Evolutionary conservation across 2,113 vertebrate species (phyloP), one percentile per base, ranked within the genome.

Genomic region (Phrynosoma platyrhinos): DNA sequence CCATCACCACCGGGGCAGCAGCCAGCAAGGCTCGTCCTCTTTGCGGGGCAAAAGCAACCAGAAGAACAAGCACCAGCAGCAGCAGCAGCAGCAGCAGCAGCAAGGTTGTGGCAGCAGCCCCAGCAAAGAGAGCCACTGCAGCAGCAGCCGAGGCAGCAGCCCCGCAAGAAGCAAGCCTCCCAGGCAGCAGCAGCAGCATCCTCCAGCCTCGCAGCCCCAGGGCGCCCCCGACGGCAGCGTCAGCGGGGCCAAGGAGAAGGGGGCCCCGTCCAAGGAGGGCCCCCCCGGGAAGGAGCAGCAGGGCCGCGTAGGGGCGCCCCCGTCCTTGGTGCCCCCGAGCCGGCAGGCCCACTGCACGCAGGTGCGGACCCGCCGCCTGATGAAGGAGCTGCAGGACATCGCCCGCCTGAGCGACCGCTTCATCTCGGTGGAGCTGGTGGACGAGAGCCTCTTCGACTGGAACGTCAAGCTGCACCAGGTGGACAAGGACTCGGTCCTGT

Each of bases 351-450:
- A 99, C 96, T 98, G 99, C 97, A 98, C 98, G 92, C 98, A 99
- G 96, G 99, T 99, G 92, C 97, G 99, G 96, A 99, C 98, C 95
- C 97, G 98, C 89, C 95, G 99, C 89, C 97, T 99, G 95, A 99
- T 99, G 99, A 99, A 99, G 97, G 98, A 99, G 97, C 98, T 99
- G 90, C 98, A 99, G 97, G 99, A 99, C 97, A 99, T 99, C 97
- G 96, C 98, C 93, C 97, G 98, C 94, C 97, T 99, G 84, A 98
- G 98, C 91, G 99, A 99, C 97, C 98, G 98, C 97, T 99, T 99
- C 97, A 99, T 99, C 94, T 98, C 98, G 1, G 98, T 99, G 95
- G 98, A 99, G 97, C 98, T 99, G 96, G 98, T 99, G 95, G 98
- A 99, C 96, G 99, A 99, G 96, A 99, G 98, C 96, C 98, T 99